A percentile compares a stretch with the other conserved stretches of the same genome.
Conservation (phyloP, 2,888 invertebrate genomes). For the Apodemia mormo region DNA sequence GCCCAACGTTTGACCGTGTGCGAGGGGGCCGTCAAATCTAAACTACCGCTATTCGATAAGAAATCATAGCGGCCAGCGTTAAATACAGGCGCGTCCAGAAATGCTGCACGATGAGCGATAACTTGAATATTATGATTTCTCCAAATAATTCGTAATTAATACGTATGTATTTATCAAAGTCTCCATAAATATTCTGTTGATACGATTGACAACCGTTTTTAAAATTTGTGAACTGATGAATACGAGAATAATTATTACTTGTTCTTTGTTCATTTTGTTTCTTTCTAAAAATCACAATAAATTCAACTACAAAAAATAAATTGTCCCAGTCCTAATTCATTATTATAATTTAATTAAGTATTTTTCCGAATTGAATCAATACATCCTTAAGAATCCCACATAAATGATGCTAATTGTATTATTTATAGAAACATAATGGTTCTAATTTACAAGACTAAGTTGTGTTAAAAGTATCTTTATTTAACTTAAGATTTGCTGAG, state of each 20-base stretch:
- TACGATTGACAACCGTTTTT: too few species aligned
- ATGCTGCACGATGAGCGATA: neutral
- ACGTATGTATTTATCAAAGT: too few species aligned
- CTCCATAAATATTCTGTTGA: too few species aligned
- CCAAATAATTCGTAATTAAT: neutral
- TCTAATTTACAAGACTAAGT: neutral
- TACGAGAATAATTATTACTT: too few species aligned
- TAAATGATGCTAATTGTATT: neutral
- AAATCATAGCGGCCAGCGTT: slow-evolving; percentile 55
- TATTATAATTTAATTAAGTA: too few species aligned
- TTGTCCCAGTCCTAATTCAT: too few species aligned
- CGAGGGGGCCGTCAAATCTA: slow-evolving; percentile 93
- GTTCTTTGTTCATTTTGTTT: too few species aligned
- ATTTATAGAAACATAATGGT: too few species aligned
- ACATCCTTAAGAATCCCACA: neutral
- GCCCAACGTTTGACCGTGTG: slow-evolving; percentile 88
- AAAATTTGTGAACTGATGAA: too few species aligned
- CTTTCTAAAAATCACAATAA: too few species aligned
- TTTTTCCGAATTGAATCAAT: too few species aligned
- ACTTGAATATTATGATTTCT: neutral
- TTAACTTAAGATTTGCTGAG: neutral
- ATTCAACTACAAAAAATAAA: too few species aligned
- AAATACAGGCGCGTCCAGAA: neutral
- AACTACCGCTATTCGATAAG: slow-evolving; percentile 91
- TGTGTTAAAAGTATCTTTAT: neutral